Conservation (phyloP, 2,888 invertebrate genomes). For the Polydrusus cervinus region DNA sequence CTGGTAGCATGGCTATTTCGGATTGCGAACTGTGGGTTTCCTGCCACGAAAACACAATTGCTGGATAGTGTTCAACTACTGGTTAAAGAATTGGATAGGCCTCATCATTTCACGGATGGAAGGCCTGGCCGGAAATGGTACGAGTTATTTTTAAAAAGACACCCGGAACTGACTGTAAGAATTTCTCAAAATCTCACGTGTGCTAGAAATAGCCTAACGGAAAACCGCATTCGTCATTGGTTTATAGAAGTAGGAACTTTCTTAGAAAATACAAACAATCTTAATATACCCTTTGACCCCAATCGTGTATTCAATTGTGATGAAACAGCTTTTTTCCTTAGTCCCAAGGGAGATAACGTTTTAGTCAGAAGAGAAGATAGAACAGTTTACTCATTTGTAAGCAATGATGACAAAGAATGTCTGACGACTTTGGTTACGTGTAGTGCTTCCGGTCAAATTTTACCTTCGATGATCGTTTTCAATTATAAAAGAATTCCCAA, state of each 20-base stretch:
- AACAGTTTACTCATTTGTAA: slow-evolving; percentile 23
- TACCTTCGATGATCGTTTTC: slow-evolving; percentile 15
- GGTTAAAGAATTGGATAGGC: slow-evolving; percentile 31
- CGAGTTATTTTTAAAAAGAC: too few relatives aligned
- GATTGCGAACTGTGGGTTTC: slow-evolving; percentile 37
- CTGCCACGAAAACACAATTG: slow-evolving; percentile 26
- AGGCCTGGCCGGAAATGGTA: slow-evolving; percentile 19
- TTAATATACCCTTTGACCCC: background rate
- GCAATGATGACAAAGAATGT: too few relatives aligned
- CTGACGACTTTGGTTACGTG: slow-evolving; percentile 15
- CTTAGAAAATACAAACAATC: slow-evolving; percentile 6
- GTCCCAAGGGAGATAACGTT: too few relatives aligned
- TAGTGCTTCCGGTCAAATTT: slow-evolving; percentile 20
- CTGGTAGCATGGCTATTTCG: slow-evolving; percentile 25
- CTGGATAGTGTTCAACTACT: slow-evolving; percentile 39
- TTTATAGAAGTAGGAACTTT: slow-evolving; percentile 17
- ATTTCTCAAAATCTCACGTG: too few relatives aligned
- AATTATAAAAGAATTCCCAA: slow-evolving; percentile 17
- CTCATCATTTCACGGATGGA: slow-evolving; percentile 15
- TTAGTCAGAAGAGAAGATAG: slow-evolving; percentile 16
- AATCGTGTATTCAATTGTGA: slow-evolving; percentile 8
- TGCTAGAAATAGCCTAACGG: too few relatives aligned
- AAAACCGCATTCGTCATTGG: background rate
- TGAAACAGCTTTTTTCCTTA: slow-evolving; percentile 26
- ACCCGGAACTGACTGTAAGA: too few relatives aligned